Conservation (phyloP, 2,113 vertebrate species). For the Vombatus ursinus region DNA sequence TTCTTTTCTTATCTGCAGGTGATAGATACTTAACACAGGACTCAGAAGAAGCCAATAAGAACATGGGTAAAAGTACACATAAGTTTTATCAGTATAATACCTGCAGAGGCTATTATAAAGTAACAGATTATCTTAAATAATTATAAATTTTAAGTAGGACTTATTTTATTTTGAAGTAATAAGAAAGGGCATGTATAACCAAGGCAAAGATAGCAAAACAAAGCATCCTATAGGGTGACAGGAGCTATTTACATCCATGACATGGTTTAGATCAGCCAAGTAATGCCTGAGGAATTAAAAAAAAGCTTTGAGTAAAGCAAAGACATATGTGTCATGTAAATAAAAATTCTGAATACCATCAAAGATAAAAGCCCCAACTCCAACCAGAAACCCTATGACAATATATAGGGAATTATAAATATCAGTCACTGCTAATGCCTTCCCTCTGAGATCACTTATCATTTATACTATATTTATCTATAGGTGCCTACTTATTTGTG, state of each 20-base stretch:
- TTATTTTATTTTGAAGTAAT: neutral
- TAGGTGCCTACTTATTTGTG: neutral
- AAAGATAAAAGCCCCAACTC: conserved; percentile 19
- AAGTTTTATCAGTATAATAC: conserved; percentile 34
- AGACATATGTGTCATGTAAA: neutral
- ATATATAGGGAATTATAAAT: neutral
- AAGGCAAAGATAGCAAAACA: neutral
- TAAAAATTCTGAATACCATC: neutral
- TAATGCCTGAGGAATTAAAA: neutral
- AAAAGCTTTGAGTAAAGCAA: neutral
- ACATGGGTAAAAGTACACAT: neutral
- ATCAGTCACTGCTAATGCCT: neutral
- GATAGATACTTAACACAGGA: neutral
- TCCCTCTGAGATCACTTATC: neutral
- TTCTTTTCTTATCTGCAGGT: neutral
- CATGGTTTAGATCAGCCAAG: neutral
- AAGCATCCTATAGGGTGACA: neutral
- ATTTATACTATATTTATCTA: neutral
- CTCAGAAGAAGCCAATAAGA: conserved; percentile 35
- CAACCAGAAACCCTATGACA: neutral
- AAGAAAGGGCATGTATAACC: neutral
- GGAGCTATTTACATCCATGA: neutral
- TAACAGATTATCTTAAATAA: neutral
- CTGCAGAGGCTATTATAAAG: neutral
- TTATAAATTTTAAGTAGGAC: neutral